Evolutionary conservation across 2,113 vertebrate species (phyloP).

Genomic region (Gymnobelideus leadbeateri): DNA sequence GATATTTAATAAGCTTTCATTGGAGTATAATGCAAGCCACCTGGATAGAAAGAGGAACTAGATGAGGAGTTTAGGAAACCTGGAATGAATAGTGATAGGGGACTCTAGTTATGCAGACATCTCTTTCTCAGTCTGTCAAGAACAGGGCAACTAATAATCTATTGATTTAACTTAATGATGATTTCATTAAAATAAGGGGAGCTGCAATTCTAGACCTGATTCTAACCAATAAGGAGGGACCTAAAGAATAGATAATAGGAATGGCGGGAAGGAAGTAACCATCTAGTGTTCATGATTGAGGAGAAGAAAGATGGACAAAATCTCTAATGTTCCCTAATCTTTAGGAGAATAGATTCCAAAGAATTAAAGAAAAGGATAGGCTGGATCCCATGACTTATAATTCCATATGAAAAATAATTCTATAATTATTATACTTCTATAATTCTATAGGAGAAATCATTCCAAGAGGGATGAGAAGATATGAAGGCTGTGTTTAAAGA

Average conservation of each 20-base stretch:
- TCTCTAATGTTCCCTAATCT: neutral
- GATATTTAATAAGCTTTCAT: neutral
- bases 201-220: neutral
- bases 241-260: neutral
- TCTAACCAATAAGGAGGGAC: neutral
- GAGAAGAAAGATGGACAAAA: neutral
- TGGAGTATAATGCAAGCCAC: neutral
- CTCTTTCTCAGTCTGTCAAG: neutral
- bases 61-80: neutral
- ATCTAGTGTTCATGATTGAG: neutral
- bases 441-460: neutral
- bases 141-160: neutral
- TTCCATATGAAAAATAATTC: neutral
- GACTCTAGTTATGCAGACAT: neutral
- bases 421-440: neutral
- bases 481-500: neutral
- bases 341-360: neutral
- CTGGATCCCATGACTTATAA: neutral
- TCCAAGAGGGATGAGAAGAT: neutral
- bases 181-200: neutral
- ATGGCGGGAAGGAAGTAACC: neutral
- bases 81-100: neutral
- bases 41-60: neutral
- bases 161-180: neutral
- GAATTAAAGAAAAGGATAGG: neutral